Evolutionary conservation across 2,888 invertebrate genomes (phyloP).

Genomic region (Drosophila borealis): DNA sequence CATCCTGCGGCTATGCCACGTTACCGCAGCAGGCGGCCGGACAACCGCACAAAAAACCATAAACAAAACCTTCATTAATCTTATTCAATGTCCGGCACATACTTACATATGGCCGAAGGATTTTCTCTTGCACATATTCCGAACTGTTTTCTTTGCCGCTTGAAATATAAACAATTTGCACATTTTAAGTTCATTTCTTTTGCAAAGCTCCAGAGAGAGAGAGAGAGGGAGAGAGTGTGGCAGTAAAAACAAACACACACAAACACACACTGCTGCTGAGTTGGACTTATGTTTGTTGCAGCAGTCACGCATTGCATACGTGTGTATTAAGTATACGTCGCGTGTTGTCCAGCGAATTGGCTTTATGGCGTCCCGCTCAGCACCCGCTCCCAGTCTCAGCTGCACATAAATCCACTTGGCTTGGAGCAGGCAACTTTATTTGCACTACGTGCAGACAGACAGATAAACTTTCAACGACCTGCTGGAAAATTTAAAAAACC

Average conservation of each 20-base stretch:
- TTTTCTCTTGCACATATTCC: constrained; percentile 36
- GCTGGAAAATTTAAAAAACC: constrained; percentile 26
- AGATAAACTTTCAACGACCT: constrained; percentile 35
- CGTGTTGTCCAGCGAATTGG: constrained; percentile 64
- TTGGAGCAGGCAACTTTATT: constrained; percentile 61
- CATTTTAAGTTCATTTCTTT: constrained; percentile 74
- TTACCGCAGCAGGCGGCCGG: constrained; percentile 68
- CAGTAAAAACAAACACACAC: constrained; percentile 19
- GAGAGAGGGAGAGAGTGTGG: background rate
- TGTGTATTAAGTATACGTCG: constrained; percentile 76
- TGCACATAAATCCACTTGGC: constrained; percentile 42
- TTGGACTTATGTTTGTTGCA: constrained; percentile 29
- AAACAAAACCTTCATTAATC: constrained; percentile 77
- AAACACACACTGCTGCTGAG: constrained; percentile 9
- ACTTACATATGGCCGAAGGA: constrained; percentile 60
- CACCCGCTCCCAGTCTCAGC: background rate
- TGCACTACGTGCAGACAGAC: constrained; percentile 68
- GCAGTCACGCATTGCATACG: constrained; percentile 74
- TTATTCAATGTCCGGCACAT: constrained; percentile 78
- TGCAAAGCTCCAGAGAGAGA: constrained; percentile 7
- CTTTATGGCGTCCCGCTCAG: constrained; percentile 30
- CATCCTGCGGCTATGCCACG: constrained; percentile 39
- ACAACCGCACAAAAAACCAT: constrained; percentile 53
- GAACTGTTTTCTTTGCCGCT: constrained; percentile 39
- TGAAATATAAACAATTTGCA: constrained; percentile 76